Conservation (phyloP, 2,113 vertebrate species). For the Anthoscopus minutus region DNA sequence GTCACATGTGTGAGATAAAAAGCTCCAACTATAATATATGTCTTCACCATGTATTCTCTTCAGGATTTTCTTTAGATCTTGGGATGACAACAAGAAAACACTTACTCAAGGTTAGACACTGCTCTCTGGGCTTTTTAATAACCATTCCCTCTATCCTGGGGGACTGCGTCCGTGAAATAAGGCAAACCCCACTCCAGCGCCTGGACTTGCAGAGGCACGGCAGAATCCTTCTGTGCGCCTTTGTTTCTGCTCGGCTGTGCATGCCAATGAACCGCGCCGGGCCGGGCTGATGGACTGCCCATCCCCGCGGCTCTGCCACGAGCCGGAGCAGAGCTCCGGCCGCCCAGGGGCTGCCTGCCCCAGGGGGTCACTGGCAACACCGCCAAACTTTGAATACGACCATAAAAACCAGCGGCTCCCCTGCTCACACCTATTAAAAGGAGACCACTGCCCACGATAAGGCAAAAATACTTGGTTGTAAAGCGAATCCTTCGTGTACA, state of each 20-base stretch:
- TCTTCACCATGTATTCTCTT: slow-evolving; percentile 69
- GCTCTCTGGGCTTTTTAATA: slow-evolving; percentile 63
- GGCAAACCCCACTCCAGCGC: not conserved
- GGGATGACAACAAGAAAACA: slow-evolving; percentile 77
- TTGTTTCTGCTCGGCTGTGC: not conserved
- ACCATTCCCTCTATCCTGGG: slow-evolving; percentile 51
- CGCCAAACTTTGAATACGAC: accelerated
- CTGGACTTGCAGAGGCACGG: not conserved
- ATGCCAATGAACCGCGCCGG: accelerated
- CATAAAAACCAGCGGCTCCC: accelerated
- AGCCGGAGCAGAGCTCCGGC: not conserved
- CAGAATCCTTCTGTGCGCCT: not conserved
- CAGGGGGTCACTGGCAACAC: accelerated
- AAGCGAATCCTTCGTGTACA: not conserved
- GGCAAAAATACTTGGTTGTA: not conserved
- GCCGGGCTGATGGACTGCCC: accelerated
- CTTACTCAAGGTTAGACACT: slow-evolving; percentile 76
- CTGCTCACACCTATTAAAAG: accelerated
- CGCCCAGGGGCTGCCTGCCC: not conserved
- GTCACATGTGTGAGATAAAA: slow-evolving; percentile 80
- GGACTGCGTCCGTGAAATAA: slow-evolving; percentile 31
- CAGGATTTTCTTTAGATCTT: slow-evolving; percentile 75
- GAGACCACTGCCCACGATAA: accelerated
- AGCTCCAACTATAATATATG: slow-evolving; percentile 76
- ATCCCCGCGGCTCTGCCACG: not conserved